Evolutionary conservation across 23 tunicate species (phyloP).

Genomic region (Halocynthia aurantium): DNA sequence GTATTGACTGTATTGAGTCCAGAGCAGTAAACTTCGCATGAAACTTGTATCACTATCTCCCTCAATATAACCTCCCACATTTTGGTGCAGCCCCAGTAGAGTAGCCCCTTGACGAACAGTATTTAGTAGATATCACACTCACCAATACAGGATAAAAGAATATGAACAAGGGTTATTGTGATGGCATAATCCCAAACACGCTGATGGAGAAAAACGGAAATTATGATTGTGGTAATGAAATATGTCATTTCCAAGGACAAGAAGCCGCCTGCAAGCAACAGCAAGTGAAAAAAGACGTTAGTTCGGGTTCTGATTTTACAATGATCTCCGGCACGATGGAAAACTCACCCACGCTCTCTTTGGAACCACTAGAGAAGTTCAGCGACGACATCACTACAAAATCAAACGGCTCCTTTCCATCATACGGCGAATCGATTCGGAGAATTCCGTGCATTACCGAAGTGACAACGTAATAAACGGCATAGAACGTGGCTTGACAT

Average conservation of each 20-base stretch:
- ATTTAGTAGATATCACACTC: neutral
- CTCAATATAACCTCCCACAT: too few relatives aligned
- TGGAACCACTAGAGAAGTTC: neutral
- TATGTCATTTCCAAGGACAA: slow-evolving; percentile 5
- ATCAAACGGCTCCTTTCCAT: slow-evolving; percentile 2
- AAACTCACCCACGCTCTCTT: slow-evolving; percentile 2
- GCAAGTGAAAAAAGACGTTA: too few relatives aligned
- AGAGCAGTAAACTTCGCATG: too few relatives aligned
- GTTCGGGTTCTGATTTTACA: too few relatives aligned
- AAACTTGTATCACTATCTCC: too few relatives aligned
- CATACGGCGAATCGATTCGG: neutral
- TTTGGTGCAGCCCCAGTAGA: too few relatives aligned
- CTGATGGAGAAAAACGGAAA: neutral
- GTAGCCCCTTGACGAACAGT: too few relatives aligned
- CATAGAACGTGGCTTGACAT: neutral
- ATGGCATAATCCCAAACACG: slow-evolving; percentile 13
- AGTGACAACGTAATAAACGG: neutral
- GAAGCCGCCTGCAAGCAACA: neutral
- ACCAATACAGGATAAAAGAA: neutral
- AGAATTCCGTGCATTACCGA: slow-evolving; percentile 5
- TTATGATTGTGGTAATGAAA: neutral
- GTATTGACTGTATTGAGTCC: too few relatives aligned
- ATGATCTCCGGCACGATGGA: too few relatives aligned
- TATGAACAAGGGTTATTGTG: slow-evolving; percentile 5
- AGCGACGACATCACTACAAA: neutral